These are phyloP conservation scores for Acrocephalus kingi DNA, from an alignment of 2,113 vertebrate species.

Conservation along the genomic window DNA sequence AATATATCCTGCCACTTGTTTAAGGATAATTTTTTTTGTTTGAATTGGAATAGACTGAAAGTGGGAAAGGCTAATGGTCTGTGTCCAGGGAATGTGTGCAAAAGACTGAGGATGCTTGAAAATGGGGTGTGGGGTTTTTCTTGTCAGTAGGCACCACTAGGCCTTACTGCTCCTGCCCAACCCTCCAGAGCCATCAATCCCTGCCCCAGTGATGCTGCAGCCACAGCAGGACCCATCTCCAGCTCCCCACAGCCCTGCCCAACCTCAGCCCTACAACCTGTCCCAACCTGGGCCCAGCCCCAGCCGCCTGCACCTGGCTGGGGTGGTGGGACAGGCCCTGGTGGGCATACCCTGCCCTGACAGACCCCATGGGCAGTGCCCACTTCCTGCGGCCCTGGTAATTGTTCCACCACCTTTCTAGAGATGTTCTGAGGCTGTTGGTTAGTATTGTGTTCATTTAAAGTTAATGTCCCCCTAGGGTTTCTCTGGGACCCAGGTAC, in stretches of 20 bases:
- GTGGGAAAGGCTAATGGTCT: neutral
- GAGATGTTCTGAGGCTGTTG: neutral
- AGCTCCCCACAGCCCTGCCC: neutral
- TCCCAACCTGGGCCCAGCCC: accelerated
- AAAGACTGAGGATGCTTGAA: neutral
- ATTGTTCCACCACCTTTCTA: neutral
- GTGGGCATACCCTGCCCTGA: too few species aligned
- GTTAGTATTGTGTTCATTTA: accelerated
- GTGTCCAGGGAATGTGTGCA: neutral
- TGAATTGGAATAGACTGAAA: neutral
- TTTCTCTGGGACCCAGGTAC: neutral
- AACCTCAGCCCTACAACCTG: too few species aligned
- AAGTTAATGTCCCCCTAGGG: neutral
- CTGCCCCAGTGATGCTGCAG: neutral
- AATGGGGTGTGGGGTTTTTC: accelerated
- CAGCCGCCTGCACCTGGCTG: neutral
- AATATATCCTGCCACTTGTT: neutral
- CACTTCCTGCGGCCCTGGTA: neutral
- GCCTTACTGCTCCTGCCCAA: neutral
- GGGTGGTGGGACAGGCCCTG: too few species aligned
- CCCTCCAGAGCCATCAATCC: neutral
- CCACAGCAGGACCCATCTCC: neutral
- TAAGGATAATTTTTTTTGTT: neutral
- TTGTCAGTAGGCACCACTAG: neutral
- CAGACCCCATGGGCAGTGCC: accelerated